Evolutionary conservation across 1,140 invertebrate genomes (phyloP), one percentile per base, ranked within the genome.

Genomic region (Hydropsyche tenuis): DNA sequence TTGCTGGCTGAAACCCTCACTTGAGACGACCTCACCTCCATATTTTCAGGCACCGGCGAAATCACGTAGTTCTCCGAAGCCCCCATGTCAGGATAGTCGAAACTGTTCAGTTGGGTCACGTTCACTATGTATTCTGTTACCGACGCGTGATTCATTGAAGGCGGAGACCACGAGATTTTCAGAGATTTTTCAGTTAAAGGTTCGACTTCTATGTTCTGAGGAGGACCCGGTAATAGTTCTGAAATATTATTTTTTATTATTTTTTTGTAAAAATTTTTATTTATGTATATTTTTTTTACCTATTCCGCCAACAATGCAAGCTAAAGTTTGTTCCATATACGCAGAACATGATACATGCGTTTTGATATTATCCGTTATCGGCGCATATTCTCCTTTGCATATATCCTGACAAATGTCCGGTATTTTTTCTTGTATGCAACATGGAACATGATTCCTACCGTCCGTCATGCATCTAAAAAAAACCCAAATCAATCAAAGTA

Each of bases 381-480:
- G 87, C 0, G 91, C 93, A 81, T 93, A 94, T 78, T 94, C 91
- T 37, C 93, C 93, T n/a, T 90, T 82, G 79, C 93, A 95, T 63
- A 94, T 91, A 77, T 94, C 92, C 79, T 93, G 92, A 80, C 93
- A 94, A 68, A 94, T 89, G 81, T 93, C 91, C 0, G 93, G 93
- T 18, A 94, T 90, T 63, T 89, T 86, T 81, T 94, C 92, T 73
- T 91, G 87, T 16, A 91, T 87, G 79, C 93, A 94, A 81, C 93
- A 94, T 0, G 93, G 93, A 43, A 93, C 90, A 82, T 94, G 93
- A 83, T 94, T 93, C 23, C 92, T 85, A 0, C 92, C 91, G 82
- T 94, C 93, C 78, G 88, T 89, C 89, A 90, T 90, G 78, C 89
- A 90, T 27, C 85, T 85, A 73, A 16, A 60, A 11, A 62, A 60